Evolutionary conservation across 2,888 invertebrate genomes (phyloP), one percentile per base, ranked within the genome.

Genomic region (Margaritifera margaritifera): DNA sequence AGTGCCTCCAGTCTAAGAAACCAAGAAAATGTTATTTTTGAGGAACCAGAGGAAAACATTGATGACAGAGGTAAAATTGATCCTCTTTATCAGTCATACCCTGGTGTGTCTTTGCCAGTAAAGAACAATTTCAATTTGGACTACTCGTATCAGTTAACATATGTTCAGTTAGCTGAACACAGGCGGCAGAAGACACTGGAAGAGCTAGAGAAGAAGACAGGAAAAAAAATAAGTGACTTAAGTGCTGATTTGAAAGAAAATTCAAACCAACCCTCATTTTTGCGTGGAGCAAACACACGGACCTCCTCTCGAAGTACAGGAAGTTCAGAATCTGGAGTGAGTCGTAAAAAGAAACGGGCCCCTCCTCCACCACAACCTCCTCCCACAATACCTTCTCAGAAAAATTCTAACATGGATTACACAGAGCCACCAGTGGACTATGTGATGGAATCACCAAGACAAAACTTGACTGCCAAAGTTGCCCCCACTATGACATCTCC

Each of bases 81-180:
- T 61, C 83, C 83, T 18, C 71, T 79, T 56, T 80, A 77, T 65
- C 76, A 76, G 67, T 72, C 77, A 18, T 80, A 75, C 63, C 76
- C 75, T 53, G 78, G 77, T 50, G 75, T 81, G 20, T 84, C 85
- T 20, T 76, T 86, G 22, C 86, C 86, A 22, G 76, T 81, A 42
- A 80, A 83, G 68, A 83, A 78, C 71, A 79, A 80, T 22, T 86
- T 85, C 72, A 80, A 83, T 54, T 69, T 85, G 69, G 85, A 85
- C 68, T 80, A 81, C 60, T 81, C 82, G 18, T 78, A 83, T 64
- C 82, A 85, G 68, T 68, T 85, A 61, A 86, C 86, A 15, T 86
- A 86, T 72, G 85, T 83, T 15, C 86, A 86, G 74, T 76, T 86
- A 65, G 83, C 85, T 6, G 86, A 85, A 64, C 77, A 79, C 57